Conservation (phyloP, 2,888 invertebrate genomes). For the Actias luna region DNA sequence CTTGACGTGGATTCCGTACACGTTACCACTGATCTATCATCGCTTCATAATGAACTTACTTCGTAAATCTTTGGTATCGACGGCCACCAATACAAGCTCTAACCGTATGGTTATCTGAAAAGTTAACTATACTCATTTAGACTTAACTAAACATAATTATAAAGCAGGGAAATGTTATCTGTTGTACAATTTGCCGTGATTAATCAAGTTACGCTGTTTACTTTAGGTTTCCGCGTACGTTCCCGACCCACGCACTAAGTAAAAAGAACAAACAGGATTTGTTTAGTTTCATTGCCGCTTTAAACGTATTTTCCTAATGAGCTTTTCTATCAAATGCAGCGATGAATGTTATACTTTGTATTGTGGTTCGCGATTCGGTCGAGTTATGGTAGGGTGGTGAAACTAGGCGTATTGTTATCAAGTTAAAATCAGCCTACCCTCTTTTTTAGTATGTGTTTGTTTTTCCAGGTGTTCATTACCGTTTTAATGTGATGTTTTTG, state of each 20-base stretch:
- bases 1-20: too few species aligned
- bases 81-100: too few species aligned
- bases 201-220: background rate
- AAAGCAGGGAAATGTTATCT: background rate
- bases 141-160: background rate
- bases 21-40: too few species aligned
- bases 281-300: background rate
- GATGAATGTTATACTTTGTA: background rate
- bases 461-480: background rate
- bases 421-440: conserved; percentile 64
- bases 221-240: background rate
- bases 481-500: too few species aligned
- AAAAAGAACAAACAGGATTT: background rate
- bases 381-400: background rate
- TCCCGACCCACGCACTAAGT: background rate
- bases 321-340: background rate
- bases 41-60: too few species aligned
- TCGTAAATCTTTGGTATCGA: too few species aligned
- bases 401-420: conserved; percentile 58
- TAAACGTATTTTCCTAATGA: background rate
- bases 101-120: too few species aligned
- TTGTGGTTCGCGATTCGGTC: background rate
- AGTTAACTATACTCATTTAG: too few species aligned
- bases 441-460: conserved; percentile 32
- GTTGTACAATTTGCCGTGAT: background rate